A percentile compares a stretch with the other conserved stretches of the same genome.
Evolutionary conservation across 2,113 vertebrate species (phyloP).

Genomic region (Psilopsiagon aurifrons): DNA sequence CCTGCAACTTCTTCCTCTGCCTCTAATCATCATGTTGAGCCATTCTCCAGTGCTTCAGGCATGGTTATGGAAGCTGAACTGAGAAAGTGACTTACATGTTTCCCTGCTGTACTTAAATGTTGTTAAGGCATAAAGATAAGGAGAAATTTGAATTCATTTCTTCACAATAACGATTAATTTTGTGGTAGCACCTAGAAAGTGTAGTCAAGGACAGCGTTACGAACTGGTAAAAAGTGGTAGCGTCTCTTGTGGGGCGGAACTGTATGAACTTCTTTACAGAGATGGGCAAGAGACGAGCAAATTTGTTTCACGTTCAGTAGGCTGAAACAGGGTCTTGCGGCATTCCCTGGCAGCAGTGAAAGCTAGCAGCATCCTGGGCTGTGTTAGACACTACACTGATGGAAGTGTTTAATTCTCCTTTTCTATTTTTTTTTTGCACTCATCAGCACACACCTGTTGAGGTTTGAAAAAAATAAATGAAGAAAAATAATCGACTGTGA

Average conservation of each 20-base stretch:
- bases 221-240: not conserved
- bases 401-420: not conserved
- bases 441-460: not conserved
- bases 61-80: not conserved
- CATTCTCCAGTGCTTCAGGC: not conserved
- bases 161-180: not conserved
- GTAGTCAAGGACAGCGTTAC: not conserved
- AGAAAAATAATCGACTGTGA: not conserved
- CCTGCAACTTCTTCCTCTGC: not conserved
- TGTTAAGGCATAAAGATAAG: not conserved
- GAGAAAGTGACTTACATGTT: not conserved
- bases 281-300: not conserved
- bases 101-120: not conserved
- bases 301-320: not conserved
- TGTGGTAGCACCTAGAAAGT: not conserved
- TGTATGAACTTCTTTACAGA: not conserved
- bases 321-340: not conserved
- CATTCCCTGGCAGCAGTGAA: not conserved
- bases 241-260: not conserved
- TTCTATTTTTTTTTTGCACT: not conserved
- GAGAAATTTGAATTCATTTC: not conserved
- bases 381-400: not conserved
- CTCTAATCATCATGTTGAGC: not conserved
- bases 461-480: not conserved
- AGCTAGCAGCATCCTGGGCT: not conserved